Evolutionary conservation across 1,140 invertebrate species (phyloP), one percentile per base, ranked within the genome.

Genomic region (Chymomyza costata): DNA sequence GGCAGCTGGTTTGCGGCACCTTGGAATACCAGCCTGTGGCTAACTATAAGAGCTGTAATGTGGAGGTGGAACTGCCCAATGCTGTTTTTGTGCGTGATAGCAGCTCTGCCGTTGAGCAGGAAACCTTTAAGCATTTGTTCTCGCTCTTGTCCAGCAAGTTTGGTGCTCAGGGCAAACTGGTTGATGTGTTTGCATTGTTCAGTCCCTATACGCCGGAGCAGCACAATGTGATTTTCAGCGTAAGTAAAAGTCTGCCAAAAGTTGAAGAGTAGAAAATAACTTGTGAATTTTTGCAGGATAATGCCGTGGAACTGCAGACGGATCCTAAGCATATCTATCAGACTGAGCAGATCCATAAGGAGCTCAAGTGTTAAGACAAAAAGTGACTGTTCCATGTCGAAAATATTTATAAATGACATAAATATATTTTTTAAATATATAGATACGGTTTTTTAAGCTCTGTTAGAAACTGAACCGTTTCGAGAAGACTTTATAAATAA

Each of bases 181-280:
- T 76, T 14, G 83, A 86, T 67, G 84, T 86, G 1, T 86, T 86
- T 38, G 56, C 59, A 0, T 35, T 86, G 13, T 86, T 86, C 25
- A 69, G 63, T 1, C 47, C 65, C 19, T 86, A 71, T 39, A 59
- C 78, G 28, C 41, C 57, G 55, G 78, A 60, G 41, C 32, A 70
- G 15, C 41, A 57, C 19, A 59, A 86, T 31, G 78, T 86, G 6
- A 39, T 85, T 19, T 86, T 86, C 44, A 25, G 63, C 39, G 82
- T 84, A 35, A 83, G 78, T 81, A 6, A 10, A 28, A 10, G 5
- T 3, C 2, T 10, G 0, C 16, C 19, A 3, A 3, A 6, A 19
- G 1, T 3, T 10, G 2, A n/a, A 7, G 11, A 2, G 14, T 0
- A 14, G n/a, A 5, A 11, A 3, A 10, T 7, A 2, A 32, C 13